Percentiles rank a stretch among this genome's conserved stretches.
Conservation (phyloP, 1,140 invertebrate genomes). For the Drosophila micromelanica region DNA sequence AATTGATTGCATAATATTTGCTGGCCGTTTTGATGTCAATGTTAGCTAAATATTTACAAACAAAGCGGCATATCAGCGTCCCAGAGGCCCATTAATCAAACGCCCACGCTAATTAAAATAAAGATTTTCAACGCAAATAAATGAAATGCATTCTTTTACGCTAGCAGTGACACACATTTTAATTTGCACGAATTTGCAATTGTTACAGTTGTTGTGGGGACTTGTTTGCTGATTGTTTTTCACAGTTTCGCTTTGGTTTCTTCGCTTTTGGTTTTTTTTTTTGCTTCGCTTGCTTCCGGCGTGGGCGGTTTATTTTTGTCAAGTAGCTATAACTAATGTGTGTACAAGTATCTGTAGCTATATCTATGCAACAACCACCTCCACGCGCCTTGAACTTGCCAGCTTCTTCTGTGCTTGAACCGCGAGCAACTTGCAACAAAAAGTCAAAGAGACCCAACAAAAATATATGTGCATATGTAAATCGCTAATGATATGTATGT, state of each 20-base stretch:
- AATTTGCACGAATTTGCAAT: slow-evolving; percentile 40
- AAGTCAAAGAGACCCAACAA: slow-evolving; percentile 18
- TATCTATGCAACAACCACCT: slow-evolving; percentile 35
- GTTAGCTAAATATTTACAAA: slow-evolving; percentile 4
- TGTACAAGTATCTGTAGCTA: slow-evolving; percentile 4
- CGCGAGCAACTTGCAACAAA: slow-evolving; percentile 36
- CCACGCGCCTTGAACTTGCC: slow-evolving; percentile 65
- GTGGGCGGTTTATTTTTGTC: slow-evolving; percentile 62
- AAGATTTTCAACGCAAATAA: slow-evolving; percentile 39
- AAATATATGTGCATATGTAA: slow-evolving; percentile 23
- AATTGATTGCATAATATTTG: neutral
- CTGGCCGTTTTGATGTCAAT: slow-evolving; percentile 25
- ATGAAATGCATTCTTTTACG: slow-evolving; percentile 46
- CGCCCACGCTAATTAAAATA: slow-evolving; percentile 64
- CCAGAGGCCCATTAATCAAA: slow-evolving; percentile 59
- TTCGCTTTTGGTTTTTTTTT: slow-evolving; percentile 22
- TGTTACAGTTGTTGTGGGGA: slow-evolving; percentile 3
- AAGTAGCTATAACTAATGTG: slow-evolving; percentile 15
- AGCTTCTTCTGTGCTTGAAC: slow-evolving; percentile 21
- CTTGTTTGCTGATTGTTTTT: slow-evolving; percentile 27
- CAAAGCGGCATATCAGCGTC: neutral
- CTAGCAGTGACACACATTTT: slow-evolving; percentile 66
- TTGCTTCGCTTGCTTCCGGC: slow-evolving; percentile 52
- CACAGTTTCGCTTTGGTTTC: slow-evolving; percentile 47
- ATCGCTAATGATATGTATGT: slow-evolving; percentile 18